Percentiles rank a stretch among this genome's conserved stretches.
phyloP scores from a whole-genome alignment of 2,888 invertebrate genomes.

The Gari tellinella region DNA sequence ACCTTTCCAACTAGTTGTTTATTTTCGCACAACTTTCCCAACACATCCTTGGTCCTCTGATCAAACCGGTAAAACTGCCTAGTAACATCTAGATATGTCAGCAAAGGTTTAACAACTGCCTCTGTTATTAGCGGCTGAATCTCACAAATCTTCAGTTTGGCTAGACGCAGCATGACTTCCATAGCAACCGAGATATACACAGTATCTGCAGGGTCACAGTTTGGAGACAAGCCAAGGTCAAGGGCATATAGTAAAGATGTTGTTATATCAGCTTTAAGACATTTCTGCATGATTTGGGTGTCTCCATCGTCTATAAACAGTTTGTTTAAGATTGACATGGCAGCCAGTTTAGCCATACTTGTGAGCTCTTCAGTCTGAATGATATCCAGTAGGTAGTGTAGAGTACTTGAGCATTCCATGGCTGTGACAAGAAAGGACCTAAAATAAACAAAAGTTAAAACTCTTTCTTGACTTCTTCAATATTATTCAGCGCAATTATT shows the following conservation, averaged over 20 bases:
- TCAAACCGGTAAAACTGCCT: slow-evolving; percentile 53
- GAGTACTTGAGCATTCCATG: not conserved
- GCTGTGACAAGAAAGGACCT: too few species aligned
- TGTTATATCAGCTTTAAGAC: slow-evolving; percentile 48
- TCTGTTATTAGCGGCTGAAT: slow-evolving; percentile 54
- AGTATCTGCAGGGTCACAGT: slow-evolving; percentile 34
- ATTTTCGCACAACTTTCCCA: slow-evolving; percentile 53
- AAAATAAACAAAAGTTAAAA: too few species aligned
- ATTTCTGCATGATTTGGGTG: slow-evolving; percentile 22
- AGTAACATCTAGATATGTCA: slow-evolving; percentile 49
- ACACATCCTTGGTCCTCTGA: not conserved
- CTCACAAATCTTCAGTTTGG: slow-evolving; percentile 48
- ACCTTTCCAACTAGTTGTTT: slow-evolving; percentile 66
- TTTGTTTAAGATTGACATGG: slow-evolving; percentile 52
- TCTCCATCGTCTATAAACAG: slow-evolving; percentile 49
- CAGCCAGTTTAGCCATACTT: slow-evolving; percentile 52
- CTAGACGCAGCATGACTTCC: slow-evolving; percentile 56
- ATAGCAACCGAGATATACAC: slow-evolving; percentile 50
- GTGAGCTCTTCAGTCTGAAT: slow-evolving; percentile 20
- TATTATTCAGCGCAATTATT: too few species aligned
- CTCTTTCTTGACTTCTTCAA: too few species aligned
- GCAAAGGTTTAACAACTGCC: slow-evolving; percentile 41
- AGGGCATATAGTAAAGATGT: slow-evolving; percentile 48
- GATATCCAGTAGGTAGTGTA: slow-evolving; percentile 48
- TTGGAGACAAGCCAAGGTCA: slow-evolving; percentile 38